Evolutionary conservation across 2,113 vertebrate genomes (phyloP).

Genomic region (Apus apus): DNA sequence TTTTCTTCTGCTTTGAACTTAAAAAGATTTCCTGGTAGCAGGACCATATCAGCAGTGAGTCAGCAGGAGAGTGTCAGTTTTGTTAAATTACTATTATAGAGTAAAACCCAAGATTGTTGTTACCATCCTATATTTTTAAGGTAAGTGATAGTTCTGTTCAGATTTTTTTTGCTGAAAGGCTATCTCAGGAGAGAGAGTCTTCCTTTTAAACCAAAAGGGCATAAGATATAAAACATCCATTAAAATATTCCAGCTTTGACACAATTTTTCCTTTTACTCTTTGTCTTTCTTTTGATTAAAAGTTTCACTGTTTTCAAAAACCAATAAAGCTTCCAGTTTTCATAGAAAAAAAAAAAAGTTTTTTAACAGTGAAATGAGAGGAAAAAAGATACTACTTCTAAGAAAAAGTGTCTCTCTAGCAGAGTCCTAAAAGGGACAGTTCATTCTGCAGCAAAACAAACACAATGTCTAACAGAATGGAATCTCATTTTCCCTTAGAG

Average conservation of each 20-base stretch:
- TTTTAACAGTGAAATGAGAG: background rate
- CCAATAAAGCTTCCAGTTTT: background rate
- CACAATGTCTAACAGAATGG: background rate
- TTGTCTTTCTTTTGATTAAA: constrained; percentile 44
- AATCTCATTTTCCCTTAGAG: background rate
- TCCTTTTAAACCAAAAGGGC: background rate
- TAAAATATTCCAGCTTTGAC: constrained; percentile 40
- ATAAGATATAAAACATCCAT: background rate
- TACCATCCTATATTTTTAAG: constrained; percentile 26
- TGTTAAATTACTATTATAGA: constrained; percentile 40
- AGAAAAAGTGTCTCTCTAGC: background rate
- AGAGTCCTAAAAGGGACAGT: background rate
- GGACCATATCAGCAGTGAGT: background rate
- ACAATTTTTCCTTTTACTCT: background rate
- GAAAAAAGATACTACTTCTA: background rate
- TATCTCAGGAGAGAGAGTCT: background rate
- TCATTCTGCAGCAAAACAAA: background rate
- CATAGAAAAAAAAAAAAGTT: background rate
- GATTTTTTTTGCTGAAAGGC: background rate
- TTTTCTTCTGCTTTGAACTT: background rate
- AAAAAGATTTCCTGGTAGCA: background rate
- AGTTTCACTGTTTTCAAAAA: constrained; percentile 1
- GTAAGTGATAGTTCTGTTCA: constrained; percentile 12
- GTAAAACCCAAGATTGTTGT: constrained; percentile 13
- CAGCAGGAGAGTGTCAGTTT: constrained; percentile 25